These are phyloP conservation scores for Planiliza haematocheilus DNA, from an alignment of 2,113 vertebrate genomes.

Conservation along the genomic window DNA sequence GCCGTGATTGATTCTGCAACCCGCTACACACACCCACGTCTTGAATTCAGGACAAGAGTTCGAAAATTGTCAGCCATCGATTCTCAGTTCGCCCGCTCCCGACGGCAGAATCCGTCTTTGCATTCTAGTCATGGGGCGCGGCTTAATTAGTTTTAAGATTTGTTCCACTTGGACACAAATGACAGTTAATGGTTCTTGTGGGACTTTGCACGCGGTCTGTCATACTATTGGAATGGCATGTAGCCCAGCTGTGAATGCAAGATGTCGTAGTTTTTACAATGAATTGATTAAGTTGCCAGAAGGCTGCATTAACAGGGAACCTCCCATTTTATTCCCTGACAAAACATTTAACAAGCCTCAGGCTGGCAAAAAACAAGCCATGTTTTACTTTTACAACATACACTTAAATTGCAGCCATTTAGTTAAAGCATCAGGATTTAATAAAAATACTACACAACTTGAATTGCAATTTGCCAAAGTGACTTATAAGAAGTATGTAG, in stretches of 20 bases:
- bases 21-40: conserved; percentile 24
- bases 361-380: conserved; percentile 19
- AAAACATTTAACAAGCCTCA: conserved; percentile 37
- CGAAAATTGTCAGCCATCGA: conserved; percentile 74
- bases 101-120: conserved; percentile 56
- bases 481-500: background rate
- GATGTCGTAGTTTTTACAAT: conserved; percentile 69
- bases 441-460: conserved; percentile 22
- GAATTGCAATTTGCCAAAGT: conserved; percentile 11
- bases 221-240: conserved; percentile 58
- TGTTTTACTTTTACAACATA: conserved; percentile 38
- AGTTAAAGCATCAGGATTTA: conserved; percentile 17
- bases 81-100: conserved; percentile 60
- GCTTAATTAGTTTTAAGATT: conserved; percentile 78
- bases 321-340: conserved; percentile 32
- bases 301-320: conserved; percentile 48
- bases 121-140: conserved; percentile 50
- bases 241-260: conserved; percentile 74
- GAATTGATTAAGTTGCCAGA: conserved; percentile 58
- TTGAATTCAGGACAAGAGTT: conserved; percentile 63
- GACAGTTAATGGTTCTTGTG: conserved; percentile 75
- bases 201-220: conserved; percentile 69
- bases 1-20: conserved; percentile 64
- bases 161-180: conserved; percentile 78
- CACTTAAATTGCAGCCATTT: conserved; percentile 30